Evolutionary conservation across 2,113 vertebrate species (phyloP).

Genomic region (Lampris megalopsis): DNA sequence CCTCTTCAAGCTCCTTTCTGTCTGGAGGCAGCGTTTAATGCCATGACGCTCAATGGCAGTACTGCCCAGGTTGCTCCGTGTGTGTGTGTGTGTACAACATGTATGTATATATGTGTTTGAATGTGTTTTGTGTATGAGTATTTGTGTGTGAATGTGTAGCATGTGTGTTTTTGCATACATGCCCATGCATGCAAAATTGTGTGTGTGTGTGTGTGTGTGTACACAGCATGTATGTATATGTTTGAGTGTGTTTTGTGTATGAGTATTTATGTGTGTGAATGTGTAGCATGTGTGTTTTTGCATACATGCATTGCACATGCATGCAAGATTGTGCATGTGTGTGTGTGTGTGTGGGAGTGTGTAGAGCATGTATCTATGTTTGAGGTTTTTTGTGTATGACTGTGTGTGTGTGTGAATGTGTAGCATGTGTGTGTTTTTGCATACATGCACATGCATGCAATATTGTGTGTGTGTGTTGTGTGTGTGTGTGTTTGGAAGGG

Average conservation of each 20-base stretch:
- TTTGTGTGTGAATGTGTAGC: conserved; percentile 21
- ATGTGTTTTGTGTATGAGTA: conserved; percentile 9
- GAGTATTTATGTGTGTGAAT: conserved; percentile 16
- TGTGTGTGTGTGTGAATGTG: conserved; percentile 15
- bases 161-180: neutral
- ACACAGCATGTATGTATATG: too few species aligned
- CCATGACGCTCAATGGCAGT: conserved; percentile 39
- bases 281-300: neutral
- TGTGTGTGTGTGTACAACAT: neutral
- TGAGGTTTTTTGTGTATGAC: neutral
- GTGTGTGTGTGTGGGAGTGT: neutral
- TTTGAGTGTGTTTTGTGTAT: neutral
- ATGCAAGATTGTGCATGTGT: neutral
- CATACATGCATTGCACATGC: neutral
- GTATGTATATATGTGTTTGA: neutral
- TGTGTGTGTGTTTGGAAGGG: neutral
- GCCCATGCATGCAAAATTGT: neutral
- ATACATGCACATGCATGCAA: neutral
- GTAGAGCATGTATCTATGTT: too few species aligned
- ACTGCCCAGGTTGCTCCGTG: conserved; percentile 38
- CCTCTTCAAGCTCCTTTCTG: conserved; percentile 40
- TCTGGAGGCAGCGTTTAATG: conserved; percentile 54
- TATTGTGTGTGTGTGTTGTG: neutral
- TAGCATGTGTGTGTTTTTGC: neutral
- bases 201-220: neutral